A percentile compares a stretch with the other conserved stretches of the same genome.
These are phyloP conservation scores for Malurus melanocephalus DNA, from an alignment of 2,113 vertebrate species.

Conservation along the genomic window DNA sequence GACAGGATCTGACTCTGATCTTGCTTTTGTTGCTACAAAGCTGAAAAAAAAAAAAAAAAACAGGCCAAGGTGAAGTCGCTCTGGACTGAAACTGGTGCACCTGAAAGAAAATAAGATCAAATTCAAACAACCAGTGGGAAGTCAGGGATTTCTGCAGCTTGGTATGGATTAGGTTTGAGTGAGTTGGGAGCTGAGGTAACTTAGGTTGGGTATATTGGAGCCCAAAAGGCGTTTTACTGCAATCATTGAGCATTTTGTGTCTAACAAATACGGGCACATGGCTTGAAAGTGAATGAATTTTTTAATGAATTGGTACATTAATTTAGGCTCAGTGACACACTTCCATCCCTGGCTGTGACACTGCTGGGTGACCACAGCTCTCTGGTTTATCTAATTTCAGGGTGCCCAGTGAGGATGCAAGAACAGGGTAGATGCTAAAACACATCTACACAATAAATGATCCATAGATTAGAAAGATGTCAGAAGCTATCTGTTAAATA, in stretches of 20 bases:
- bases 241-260: background rate
- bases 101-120: background rate
- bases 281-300: background rate
- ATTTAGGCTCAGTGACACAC: background rate
- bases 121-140: background rate
- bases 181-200: background rate
- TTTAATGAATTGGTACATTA: constrained; percentile 35
- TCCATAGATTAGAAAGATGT: constrained; percentile 33
- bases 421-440: background rate
- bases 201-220: background rate
- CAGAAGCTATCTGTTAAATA: constrained; percentile 31
- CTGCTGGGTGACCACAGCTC: background rate
- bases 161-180: fast-evolving
- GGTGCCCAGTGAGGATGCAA: background rate
- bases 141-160: background rate
- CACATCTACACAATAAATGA: background rate
- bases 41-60: background rate
- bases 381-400: background rate
- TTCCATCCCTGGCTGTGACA: background rate
- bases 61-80: background rate
- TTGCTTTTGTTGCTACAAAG: background rate
- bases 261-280: background rate
- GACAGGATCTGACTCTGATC: background rate
- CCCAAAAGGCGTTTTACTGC: background rate
- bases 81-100: background rate